phyloP scores from a whole-genome alignment of 37 sponge, comb jelly and placozoan species.

The Trichoplax adhaerens region DNA sequence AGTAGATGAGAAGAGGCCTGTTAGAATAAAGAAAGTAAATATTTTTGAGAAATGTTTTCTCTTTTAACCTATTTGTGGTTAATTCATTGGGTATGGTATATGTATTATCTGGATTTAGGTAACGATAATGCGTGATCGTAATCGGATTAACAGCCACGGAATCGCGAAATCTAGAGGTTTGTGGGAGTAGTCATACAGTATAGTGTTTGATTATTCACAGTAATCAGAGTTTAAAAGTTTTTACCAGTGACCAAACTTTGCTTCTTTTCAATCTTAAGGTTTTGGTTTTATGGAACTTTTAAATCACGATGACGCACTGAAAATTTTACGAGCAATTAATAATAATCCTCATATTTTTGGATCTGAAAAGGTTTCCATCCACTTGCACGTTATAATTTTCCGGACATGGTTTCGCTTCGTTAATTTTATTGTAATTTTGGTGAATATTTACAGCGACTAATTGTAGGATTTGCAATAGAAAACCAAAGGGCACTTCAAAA shows the following conservation, averaged over 20 bases:
- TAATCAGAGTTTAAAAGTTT: too few species aligned
- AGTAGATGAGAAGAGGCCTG: not conserved
- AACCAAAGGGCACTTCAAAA: conserved; percentile 38
- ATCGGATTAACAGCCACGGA: conserved; percentile 37
- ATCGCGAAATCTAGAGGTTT: conserved; percentile 31
- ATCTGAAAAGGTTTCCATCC: conserved; percentile 17
- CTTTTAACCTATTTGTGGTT: not conserved
- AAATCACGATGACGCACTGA: conserved; percentile 60
- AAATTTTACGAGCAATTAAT: conserved; percentile 49
- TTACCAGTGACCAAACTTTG: too few species aligned
- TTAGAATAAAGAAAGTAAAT: conserved; percentile 5
- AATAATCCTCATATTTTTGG: conserved; percentile 65
- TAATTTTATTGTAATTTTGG: not conserved
- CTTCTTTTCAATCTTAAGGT: conserved; percentile 10
- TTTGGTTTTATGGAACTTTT: conserved; percentile 83
- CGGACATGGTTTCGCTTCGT: not conserved
- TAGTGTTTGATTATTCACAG: too few species aligned
- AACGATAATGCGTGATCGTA: conserved; percentile 54
- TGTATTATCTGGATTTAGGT: conserved; percentile 1
- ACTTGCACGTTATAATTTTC: not conserved
- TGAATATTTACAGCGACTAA: conserved; percentile 35
- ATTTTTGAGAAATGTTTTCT: not conserved
- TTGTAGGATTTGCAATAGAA: conserved; percentile 94
- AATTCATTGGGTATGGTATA: not conserved
- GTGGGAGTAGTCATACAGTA: too few species aligned